A percentile compares a stretch with the other conserved stretches of the same genome.
phyloP scores from a whole-genome alignment of 2,113 vertebrate genomes.

The Alectura lathami region DNA sequence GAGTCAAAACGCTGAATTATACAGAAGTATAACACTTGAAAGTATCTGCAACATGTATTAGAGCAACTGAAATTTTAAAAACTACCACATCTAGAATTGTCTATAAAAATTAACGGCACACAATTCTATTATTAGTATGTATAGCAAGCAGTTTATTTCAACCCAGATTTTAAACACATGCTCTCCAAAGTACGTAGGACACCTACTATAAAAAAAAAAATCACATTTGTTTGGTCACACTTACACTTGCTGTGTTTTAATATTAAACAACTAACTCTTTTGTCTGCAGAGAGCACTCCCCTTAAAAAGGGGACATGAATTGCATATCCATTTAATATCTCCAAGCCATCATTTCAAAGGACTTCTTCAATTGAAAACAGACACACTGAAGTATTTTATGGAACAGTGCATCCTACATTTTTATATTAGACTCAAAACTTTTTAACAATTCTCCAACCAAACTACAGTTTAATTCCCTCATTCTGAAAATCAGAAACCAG shows the following conservation, averaged over 20 bases:
- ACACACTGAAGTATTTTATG: background rate
- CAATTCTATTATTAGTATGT: background rate
- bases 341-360: constrained; percentile 28
- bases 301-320: background rate
- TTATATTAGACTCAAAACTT: background rate
- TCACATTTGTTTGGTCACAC: background rate
- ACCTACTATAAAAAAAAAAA: background rate
- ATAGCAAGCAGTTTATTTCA: background rate
- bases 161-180: background rate
- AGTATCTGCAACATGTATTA: background rate
- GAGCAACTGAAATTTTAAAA: background rate
- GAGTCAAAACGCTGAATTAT: background rate
- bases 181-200: background rate
- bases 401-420: constrained; percentile 12
- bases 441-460: background rate
- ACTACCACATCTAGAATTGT: background rate
- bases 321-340: constrained; percentile 15
- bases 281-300: background rate
- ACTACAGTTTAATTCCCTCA: background rate
- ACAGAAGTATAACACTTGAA: background rate
- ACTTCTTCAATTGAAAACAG: constrained; percentile 47
- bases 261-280: background rate
- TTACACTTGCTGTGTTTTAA: background rate
- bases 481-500: constrained; percentile 12
- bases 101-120: background rate